Percentiles rank a stretch among this genome's conserved stretches.
Conservation (phyloP, 2,888 invertebrate genomes). For the Cephus rjabovi region DNA sequence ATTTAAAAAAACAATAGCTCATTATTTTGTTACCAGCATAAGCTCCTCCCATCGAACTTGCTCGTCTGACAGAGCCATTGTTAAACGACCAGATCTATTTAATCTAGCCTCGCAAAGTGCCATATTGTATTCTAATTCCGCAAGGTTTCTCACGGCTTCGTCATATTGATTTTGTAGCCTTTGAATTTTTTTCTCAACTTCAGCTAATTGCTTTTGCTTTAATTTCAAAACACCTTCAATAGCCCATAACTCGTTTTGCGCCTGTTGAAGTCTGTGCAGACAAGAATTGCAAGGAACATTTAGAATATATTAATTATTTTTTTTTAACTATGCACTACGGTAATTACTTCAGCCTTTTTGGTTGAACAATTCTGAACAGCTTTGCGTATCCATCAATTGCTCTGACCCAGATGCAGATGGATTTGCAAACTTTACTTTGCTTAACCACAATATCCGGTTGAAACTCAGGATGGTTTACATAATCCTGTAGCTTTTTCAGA, state of each 20-base stretch:
- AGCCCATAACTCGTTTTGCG: slow-evolving; percentile 79
- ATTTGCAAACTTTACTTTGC: slow-evolving; percentile 88
- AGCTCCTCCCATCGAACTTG: slow-evolving; percentile 85
- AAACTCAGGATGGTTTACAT: slow-evolving; percentile 88
- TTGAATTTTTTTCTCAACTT: slow-evolving; percentile 79
- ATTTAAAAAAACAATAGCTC: slow-evolving; percentile 4
- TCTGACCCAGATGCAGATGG: slow-evolving; percentile 92
- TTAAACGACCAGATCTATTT: slow-evolving; percentile 84
- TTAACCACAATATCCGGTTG: slow-evolving; percentile 85
- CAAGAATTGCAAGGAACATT: background rate
- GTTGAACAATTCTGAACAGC: slow-evolving; percentile 88
- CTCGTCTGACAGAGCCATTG: slow-evolving; percentile 88
- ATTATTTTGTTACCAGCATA: slow-evolving; percentile 69
- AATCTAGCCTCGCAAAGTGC: slow-evolving; percentile 82
- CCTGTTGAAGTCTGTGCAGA: slow-evolving; percentile 60
- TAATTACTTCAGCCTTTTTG: slow-evolving; percentile 80
- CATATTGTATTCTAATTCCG: slow-evolving; percentile 79
- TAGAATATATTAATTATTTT: too few relatives aligned
- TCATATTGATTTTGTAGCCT: slow-evolving; percentile 75
- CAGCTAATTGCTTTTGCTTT: slow-evolving; percentile 85
- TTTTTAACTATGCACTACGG: background rate
- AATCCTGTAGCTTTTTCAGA: slow-evolving; percentile 83
- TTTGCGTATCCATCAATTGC: slow-evolving; percentile 92
- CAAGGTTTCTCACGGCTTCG: slow-evolving; percentile 80
- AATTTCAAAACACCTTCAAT: slow-evolving; percentile 81